Percentiles rank a stretch among this genome's conserved stretches.
Evolutionary conservation across 2,113 vertebrate genomes (phyloP).

Genomic region (Onychostruthus taczanowskii): DNA sequence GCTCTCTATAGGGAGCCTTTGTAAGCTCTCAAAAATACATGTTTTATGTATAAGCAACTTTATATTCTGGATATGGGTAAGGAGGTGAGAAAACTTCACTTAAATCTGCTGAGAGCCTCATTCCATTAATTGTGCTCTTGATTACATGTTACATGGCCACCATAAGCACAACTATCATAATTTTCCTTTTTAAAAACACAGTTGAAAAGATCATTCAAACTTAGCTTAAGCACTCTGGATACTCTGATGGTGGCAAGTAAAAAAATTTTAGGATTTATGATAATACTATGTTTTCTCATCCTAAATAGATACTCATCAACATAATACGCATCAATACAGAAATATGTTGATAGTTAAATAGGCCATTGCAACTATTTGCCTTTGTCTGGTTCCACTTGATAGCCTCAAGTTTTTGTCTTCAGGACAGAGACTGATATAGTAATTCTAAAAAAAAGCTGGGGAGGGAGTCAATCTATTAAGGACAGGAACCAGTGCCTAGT

Average conservation of each 20-base stretch:
- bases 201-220: background rate
- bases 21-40: background rate
- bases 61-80: background rate
- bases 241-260: background rate
- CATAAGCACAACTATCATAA: background rate
- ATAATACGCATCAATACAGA: background rate
- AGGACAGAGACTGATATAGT: background rate
- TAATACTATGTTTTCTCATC: background rate
- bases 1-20: background rate
- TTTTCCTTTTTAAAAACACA: background rate
- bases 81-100: background rate
- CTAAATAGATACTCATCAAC: background rate
- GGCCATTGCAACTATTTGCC: background rate
- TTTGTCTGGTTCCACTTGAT: background rate
- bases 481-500: background rate
- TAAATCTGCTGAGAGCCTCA: background rate
- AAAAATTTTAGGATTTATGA: background rate
- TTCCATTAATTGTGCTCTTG: background rate
- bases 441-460: background rate
- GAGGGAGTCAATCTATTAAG: background rate
- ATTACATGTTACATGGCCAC: background rate
- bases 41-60: background rate
- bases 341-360: background rate
- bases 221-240: background rate
- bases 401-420: background rate